Evolutionary conservation across 2,797 vertebrate species (phyloP).

Genomic region (Lepilemur septentrionalis): DNA sequence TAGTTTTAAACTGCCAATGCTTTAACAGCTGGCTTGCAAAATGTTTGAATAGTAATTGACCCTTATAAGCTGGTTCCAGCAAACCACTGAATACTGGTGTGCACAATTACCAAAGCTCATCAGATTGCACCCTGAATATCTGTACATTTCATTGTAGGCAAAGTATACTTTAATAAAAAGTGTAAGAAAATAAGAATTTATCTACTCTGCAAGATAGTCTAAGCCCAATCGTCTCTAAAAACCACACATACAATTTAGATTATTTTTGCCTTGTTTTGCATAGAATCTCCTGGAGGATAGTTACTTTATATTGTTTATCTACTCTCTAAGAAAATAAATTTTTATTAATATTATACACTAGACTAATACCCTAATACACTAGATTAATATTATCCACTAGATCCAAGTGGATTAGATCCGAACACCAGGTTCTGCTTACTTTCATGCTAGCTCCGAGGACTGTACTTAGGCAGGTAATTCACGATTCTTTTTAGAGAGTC

Average conservation of each 20-base stretch:
- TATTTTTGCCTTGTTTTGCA: not conserved
- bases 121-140: not conserved
- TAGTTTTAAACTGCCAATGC: not conserved
- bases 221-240: not conserved
- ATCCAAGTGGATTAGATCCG: not conserved
- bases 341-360: not conserved
- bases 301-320: not conserved
- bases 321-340: not conserved
- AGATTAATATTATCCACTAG: too few species aligned
- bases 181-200: not conserved
- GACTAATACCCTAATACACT: too few species aligned
- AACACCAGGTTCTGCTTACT: not conserved
- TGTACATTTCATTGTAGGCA: not conserved
- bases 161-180: slow-evolving; percentile 1
- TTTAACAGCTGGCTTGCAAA: not conserved
- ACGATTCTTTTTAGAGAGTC: not conserved
- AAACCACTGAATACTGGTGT: not conserved
- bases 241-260: not conserved
- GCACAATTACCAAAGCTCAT: not conserved
- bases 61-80: not conserved
- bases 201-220: not conserved
- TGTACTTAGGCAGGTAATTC: not conserved
- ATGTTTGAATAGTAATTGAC: not conserved
- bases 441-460: not conserved
- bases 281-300: not conserved